phyloP scores from a whole-genome alignment of 2,797 vertebrate genomes.

The Carapus acus region DNA sequence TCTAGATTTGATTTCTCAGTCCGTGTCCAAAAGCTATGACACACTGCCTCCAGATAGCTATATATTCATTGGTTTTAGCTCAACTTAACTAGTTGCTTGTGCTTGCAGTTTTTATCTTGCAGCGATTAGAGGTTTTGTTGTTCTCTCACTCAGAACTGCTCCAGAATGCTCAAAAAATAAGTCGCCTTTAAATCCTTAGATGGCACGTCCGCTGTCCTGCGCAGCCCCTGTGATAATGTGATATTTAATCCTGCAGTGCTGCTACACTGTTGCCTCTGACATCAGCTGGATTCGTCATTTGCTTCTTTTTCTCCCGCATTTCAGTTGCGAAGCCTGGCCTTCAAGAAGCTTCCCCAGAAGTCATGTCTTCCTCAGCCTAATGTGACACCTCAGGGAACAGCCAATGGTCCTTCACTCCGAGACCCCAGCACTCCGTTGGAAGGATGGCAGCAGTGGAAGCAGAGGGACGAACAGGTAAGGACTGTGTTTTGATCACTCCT shows the following conservation, averaged over 20 bases:
- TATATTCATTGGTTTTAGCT: too few species aligned
- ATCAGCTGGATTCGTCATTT: neutral
- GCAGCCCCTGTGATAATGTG: too few species aligned
- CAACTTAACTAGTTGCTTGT: too few species aligned
- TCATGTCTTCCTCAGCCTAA: constrained; percentile 62
- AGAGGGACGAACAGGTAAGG: constrained; percentile 87
- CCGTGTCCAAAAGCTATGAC: too few species aligned
- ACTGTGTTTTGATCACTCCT: neutral
- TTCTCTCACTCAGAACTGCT: too few species aligned
- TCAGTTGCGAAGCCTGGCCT: constrained; percentile 90
- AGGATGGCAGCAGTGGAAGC: constrained; percentile 91
- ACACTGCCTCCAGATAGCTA: too few species aligned
- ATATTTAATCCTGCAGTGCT: neutral
- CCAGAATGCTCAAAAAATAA: too few species aligned
- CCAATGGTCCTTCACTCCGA: constrained; percentile 61
- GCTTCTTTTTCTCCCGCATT: constrained; percentile 23
- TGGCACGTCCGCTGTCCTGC: too few species aligned
- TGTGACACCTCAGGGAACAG: constrained; percentile 69
- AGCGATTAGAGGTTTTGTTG: too few species aligned
- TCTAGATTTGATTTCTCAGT: too few species aligned
- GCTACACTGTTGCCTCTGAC: neutral
- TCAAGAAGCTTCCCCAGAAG: constrained; percentile 93
- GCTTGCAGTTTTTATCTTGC: too few species aligned
- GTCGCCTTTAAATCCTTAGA: too few species aligned
- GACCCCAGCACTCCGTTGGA: constrained; percentile 69